Percentiles rank a stretch among this genome's conserved stretches.
Evolutionary conservation across 2,797 vertebrate genomes (phyloP).

Genomic region (Sebastiscus tertius): DNA sequence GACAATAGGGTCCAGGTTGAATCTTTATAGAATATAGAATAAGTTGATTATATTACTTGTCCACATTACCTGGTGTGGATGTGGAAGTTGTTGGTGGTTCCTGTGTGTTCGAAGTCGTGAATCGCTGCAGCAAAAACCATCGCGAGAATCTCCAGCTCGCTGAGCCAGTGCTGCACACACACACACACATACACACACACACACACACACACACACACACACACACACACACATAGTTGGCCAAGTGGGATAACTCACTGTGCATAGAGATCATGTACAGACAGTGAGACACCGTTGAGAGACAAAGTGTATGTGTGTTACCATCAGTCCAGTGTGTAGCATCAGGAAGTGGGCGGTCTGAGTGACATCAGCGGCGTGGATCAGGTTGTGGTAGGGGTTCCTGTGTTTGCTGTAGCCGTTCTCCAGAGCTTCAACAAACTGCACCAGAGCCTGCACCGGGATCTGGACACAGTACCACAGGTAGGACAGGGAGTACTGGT

Average conservation of each 20-base stretch:
- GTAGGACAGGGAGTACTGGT: not conserved
- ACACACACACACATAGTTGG: not conserved
- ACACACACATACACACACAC: conserved; percentile 27
- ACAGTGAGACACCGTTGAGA: not conserved
- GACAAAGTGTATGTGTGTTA: conserved; percentile 61
- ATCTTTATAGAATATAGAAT: not conserved
- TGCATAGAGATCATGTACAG: not conserved
- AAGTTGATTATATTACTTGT: not conserved
- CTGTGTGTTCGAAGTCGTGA: conserved; percentile 98
- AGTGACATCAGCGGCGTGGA: conserved; percentile 96
- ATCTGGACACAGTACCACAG: conserved; percentile 80
- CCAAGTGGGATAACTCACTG: not conserved
- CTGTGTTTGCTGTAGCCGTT: conserved; percentile 95
- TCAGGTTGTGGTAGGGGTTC: conserved; percentile 98
- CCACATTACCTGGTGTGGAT: conserved; percentile 91
- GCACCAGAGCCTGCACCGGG: conserved; percentile 85
- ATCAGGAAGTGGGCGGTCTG: conserved; percentile 98
- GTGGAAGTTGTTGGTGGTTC: conserved; percentile 99
- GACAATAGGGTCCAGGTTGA: too few relatives aligned
- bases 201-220: not conserved
- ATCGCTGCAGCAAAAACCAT: conserved; percentile 98
- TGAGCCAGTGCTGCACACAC: conserved; percentile 92
- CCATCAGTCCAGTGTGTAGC: conserved; percentile 98
- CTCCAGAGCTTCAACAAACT: conserved; percentile 76
- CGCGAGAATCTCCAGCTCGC: conserved; percentile 98